These are phyloP conservation scores for Zaprionus africanus DNA, from an alignment of 1,140 invertebrate genomes.

Conservation along the genomic window DNA sequence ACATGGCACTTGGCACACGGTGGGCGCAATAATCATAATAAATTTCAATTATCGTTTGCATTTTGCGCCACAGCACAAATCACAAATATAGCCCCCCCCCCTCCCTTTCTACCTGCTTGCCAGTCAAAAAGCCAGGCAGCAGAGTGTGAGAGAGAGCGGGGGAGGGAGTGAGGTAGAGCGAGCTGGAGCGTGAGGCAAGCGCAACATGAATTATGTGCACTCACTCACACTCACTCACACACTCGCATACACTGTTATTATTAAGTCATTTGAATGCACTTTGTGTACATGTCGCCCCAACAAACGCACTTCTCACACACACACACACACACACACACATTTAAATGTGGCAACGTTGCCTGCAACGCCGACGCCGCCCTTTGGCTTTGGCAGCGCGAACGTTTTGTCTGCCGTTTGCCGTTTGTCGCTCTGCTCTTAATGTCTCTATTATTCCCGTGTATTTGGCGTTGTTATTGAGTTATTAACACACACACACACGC, in stretches of 20 bases:
- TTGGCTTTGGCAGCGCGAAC: slow-evolving; percentile 30
- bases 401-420: slow-evolving; percentile 55
- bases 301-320: slow-evolving; percentile 40
- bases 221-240: slow-evolving; percentile 17
- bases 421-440: slow-evolving; percentile 70
- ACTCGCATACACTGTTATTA: slow-evolving; percentile 63
- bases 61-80: slow-evolving; percentile 53
- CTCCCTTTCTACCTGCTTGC: background rate
- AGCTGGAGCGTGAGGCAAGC: background rate
- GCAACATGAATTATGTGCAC: slow-evolving; percentile 58
- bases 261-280: slow-evolving; percentile 83
- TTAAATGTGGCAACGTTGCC: slow-evolving; percentile 43
- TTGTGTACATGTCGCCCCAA: slow-evolving; percentile 50
- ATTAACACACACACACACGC: slow-evolving; percentile 66
- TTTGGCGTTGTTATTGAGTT: slow-evolving; percentile 80
- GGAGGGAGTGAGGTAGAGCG: background rate
- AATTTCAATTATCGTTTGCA: slow-evolving; percentile 83
- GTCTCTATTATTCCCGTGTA: slow-evolving; percentile 79
- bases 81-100: slow-evolving; percentile 23
- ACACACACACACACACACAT: slow-evolving; percentile 13
- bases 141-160: background rate
- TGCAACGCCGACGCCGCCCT: slow-evolving; percentile 31
- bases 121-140: background rate
- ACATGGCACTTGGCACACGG: slow-evolving; percentile 45
- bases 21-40: slow-evolving; percentile 82